A percentile compares a stretch with the other conserved stretches of the same genome.
Evolutionary conservation across 2,797 vertebrate genomes (phyloP).

Genomic region (Huso huso): DNA sequence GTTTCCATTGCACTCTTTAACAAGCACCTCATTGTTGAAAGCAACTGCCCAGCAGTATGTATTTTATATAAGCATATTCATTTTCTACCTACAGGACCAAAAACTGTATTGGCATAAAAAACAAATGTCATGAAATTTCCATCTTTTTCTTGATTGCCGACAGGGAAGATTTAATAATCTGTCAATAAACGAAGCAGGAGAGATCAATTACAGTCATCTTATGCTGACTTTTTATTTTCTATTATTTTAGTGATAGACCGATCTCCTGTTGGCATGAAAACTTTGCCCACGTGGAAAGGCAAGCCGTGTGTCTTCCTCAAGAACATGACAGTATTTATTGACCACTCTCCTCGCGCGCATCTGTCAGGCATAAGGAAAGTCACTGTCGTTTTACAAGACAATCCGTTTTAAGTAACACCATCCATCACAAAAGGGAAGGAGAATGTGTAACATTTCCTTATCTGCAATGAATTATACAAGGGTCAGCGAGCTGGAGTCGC

Average conservation of each 20-base stretch:
- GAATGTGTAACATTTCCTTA: slow-evolving; percentile 60
- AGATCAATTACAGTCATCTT: no score
- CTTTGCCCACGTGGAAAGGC: not conserved
- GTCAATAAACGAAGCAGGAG: no score
- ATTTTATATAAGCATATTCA: no score
- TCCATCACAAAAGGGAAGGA: slow-evolving; percentile 76
- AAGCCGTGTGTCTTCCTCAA: slow-evolving; percentile 29
- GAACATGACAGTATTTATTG: slow-evolving; percentile 53
- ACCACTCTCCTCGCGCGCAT: slow-evolving; percentile 47
- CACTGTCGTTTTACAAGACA: slow-evolving; percentile 59
- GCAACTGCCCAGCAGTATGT: no score
- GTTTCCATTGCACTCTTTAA: no score
- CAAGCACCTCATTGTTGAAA: no score
- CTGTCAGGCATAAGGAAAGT: slow-evolving; percentile 62
- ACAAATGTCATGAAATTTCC: no score
- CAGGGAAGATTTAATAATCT: no score
- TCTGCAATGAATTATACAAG: slow-evolving; percentile 75
- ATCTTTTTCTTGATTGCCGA: no score
- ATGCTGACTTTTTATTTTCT: not conserved
- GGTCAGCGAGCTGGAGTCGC: slow-evolving; percentile 74
- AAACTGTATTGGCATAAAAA: no score
- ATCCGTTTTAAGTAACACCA: slow-evolving; percentile 69
- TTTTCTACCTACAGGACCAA: no score
- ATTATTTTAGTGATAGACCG: not conserved
- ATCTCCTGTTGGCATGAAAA: slow-evolving; percentile 25